Conservation (phyloP, 2,113 vertebrate species). For the Thalassoma bifasciatum region DNA sequence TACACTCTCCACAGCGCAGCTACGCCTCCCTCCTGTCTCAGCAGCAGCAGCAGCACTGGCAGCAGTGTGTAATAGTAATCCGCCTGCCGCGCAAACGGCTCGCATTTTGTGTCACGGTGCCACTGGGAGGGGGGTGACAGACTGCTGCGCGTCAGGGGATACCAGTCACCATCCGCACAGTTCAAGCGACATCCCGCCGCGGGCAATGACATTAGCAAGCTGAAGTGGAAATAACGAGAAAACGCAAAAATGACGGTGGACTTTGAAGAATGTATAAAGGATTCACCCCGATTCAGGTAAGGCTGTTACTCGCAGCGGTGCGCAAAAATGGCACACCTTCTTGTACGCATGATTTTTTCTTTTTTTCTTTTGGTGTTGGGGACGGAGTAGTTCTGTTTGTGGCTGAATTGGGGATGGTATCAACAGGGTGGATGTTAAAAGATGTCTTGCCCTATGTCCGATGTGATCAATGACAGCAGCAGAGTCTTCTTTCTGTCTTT, state of each 20-base stretch:
- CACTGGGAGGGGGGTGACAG: slow-evolving; percentile 61
- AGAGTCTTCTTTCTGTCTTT: background rate
- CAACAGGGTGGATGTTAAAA: slow-evolving; percentile 32
- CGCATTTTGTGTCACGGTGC: slow-evolving; percentile 72
- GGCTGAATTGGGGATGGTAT: slow-evolving; percentile 14
- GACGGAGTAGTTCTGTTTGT: background rate
- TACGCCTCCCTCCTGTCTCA: slow-evolving; percentile 55
- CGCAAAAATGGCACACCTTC: slow-evolving; percentile 77
- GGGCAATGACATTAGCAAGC: slow-evolving; percentile 75
- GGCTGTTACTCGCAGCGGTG: slow-evolving; percentile 50
- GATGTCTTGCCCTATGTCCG: slow-evolving; percentile 26
- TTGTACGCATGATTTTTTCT: slow-evolving; percentile 54
- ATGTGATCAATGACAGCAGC: slow-evolving; percentile 32
- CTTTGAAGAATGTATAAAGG: slow-evolving; percentile 97
- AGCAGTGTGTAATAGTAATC: slow-evolving; percentile 64
- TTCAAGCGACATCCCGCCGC: slow-evolving; percentile 54
- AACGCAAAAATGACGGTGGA: slow-evolving; percentile 92
- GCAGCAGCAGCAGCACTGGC: slow-evolving; percentile 43
- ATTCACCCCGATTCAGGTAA: slow-evolving; percentile 96
- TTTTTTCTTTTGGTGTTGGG: slow-evolving; percentile 2
- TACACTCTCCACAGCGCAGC: slow-evolving; percentile 26
- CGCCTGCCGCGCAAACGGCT: slow-evolving; percentile 48
- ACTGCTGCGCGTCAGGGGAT: slow-evolving; percentile 59
- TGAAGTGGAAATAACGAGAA: slow-evolving; percentile 71
- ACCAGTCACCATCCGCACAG: slow-evolving; percentile 52